Conservation (phyloP, 2,888 invertebrate genomes). For the Abrostola tripartita region DNA sequence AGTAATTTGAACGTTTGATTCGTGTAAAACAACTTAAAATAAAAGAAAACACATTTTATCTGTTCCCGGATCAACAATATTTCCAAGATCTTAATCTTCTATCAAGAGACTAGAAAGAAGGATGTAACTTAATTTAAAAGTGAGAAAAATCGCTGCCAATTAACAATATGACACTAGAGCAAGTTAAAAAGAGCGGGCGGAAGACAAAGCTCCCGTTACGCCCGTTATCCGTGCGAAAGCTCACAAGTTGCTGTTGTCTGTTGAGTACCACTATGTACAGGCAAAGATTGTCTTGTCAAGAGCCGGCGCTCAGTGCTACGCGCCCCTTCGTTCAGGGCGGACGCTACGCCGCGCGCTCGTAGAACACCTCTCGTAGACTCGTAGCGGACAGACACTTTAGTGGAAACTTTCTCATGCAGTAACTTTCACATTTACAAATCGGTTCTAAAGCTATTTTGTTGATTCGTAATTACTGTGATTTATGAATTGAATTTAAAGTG, state of each 20-base stretch:
- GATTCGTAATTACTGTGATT: slow-evolving; percentile 41
- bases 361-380: slow-evolving; percentile 56
- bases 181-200: slow-evolving; percentile 68
- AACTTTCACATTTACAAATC: slow-evolving; percentile 43
- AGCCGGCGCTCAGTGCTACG: slow-evolving; percentile 80
- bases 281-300: slow-evolving; percentile 87
- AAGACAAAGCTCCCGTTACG: slow-evolving; percentile 80
- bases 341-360: slow-evolving; percentile 71
- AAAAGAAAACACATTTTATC: neutral
- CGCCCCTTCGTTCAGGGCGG: slow-evolving; percentile 78
- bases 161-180: slow-evolving; percentile 64
- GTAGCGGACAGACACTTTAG: slow-evolving; percentile 63
- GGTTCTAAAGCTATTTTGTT: slow-evolving; percentile 41
- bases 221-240: slow-evolving; percentile 81
- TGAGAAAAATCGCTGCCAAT: slow-evolving; percentile 59
- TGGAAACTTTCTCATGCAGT: slow-evolving; percentile 58
- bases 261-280: slow-evolving; percentile 78
- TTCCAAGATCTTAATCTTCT: slow-evolving; percentile 17
- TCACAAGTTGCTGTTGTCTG: slow-evolving; percentile 81
- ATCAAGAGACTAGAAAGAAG: slow-evolving; percentile 23
- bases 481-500: slow-evolving; percentile 57
- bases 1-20: neutral
- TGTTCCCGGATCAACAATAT: neutral
- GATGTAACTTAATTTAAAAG: slow-evolving; percentile 38
- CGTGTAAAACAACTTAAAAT: neutral